Conservation (phyloP, 53 echinoderm and acorn worm genomes). For the Paracentrotus lividus region DNA sequence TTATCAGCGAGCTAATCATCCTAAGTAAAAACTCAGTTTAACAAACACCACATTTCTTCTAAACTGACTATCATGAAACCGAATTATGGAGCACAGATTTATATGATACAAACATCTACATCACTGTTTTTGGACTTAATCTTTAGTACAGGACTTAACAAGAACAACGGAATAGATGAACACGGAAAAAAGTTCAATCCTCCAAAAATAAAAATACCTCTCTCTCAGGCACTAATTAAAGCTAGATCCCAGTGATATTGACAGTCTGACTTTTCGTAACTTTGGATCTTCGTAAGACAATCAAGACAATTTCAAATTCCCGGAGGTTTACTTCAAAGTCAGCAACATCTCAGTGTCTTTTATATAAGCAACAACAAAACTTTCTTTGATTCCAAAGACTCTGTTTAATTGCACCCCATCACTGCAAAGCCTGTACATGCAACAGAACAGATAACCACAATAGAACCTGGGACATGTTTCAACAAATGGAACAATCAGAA, state of each 20-base stretch:
- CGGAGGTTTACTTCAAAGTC: neutral
- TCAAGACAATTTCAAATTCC: neutral
- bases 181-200: conserved; percentile 11
- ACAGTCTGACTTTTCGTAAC: neutral
- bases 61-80: neutral
- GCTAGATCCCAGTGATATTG: neutral
- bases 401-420: neutral
- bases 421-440: neutral
- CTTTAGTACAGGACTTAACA: neutral
- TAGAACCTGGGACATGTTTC: neutral
- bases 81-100: neutral
- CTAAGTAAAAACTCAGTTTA: neutral
- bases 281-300: neutral
- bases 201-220: neutral
- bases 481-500: neutral
- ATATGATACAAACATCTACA: neutral
- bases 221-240: neutral
- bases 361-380: neutral
- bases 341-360: neutral
- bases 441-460: neutral
- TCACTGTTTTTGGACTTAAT: conserved; percentile 16
- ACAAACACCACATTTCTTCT: conserved; percentile 1
- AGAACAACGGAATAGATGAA: neutral
- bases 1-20: neutral
- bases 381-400: neutral